Evolutionary conservation across 2,797 vertebrate genomes (phyloP).

Genomic region (Molothrus ater): DNA sequence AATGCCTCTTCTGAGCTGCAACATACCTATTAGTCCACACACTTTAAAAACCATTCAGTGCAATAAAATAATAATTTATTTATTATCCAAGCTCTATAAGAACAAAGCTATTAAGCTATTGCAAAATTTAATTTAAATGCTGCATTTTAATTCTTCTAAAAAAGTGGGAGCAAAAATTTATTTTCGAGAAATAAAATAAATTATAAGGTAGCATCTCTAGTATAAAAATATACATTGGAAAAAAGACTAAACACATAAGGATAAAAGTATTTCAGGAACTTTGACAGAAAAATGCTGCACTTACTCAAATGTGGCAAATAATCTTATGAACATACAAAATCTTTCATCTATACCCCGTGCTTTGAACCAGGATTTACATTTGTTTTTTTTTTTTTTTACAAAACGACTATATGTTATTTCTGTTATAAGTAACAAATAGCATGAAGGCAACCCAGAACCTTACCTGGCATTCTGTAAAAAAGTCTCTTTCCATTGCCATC

Average conservation of each 20-base stretch:
- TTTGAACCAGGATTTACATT: not conserved
- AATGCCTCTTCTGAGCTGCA: not conserved
- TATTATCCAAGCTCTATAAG: not conserved
- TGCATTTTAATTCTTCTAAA: not conserved
- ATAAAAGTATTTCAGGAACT: not conserved
- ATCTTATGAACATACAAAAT: not conserved
- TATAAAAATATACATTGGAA: not conserved
- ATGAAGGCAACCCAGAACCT: slow-evolving; percentile 43
- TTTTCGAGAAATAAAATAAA: not conserved
- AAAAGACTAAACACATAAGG: not conserved
- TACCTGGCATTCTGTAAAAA: slow-evolving; percentile 98
- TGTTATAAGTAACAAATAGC: not conserved
- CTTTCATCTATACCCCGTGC: not conserved
- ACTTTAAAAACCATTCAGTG: not conserved
- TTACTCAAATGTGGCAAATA: not conserved
- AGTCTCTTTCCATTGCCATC: slow-evolving; percentile 92
- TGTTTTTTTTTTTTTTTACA: not conserved
- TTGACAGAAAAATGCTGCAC: not conserved
- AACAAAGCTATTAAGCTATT: not conserved
- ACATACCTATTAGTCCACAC: not conserved
- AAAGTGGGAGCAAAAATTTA: not conserved
- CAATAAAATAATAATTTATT: not conserved
- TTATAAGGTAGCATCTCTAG: not conserved
- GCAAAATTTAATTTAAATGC: not conserved
- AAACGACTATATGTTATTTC: not conserved